Evolutionary conservation across 2,113 vertebrate species (phyloP), one percentile per base, ranked within the genome.

Genomic region (Corythornis madagascariensis): DNA sequence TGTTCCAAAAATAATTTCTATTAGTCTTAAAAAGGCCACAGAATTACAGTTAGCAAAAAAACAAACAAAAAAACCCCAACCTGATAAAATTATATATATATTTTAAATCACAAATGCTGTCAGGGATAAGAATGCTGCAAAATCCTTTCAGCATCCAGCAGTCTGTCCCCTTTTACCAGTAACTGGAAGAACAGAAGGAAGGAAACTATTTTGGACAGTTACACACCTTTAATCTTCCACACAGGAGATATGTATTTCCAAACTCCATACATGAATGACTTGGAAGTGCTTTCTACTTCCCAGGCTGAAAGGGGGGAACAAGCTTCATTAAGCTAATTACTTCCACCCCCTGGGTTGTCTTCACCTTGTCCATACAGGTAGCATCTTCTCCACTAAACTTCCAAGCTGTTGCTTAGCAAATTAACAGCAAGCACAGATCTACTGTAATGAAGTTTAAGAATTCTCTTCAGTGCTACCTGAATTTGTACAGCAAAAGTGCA

Each of bases 1-100:
- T 96, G 92, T 79, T 86, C 67, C 18, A 83, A 93, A 93, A 92
- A 95, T 45, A 91, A 75, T 45, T 93, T 78, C 26, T 61, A 10
- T 94, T 76, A 94, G 80, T 77, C 11, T 80, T 60, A 38, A 4
- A 56, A 21, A 56, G 77, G 74, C 40, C 29, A 76, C 20, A 55
- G 19, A 89, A 80, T 43, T 74, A 45, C 22, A 82, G 10, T 40
- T 48, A 80, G 31, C 28, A 85, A 67, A 85, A 72, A 38, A 38
- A 65, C 13, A 61, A 65, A 60, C n/a, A 9, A 25, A 50, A n/a
- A 80, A 35, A 40, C 2, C 11, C 24, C 10, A 65, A 7, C 14
- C 12, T 0, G 3, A 19, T 13, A 59, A 40, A 56, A 63, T 1
- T 3, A 3, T 6, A 26, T 52, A 25, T 26, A 8, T 14, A 15